These are phyloP conservation scores for Eutrigla gurnardus DNA, from an alignment of 2,797 vertebrate genomes.

Conservation along the genomic window DNA sequence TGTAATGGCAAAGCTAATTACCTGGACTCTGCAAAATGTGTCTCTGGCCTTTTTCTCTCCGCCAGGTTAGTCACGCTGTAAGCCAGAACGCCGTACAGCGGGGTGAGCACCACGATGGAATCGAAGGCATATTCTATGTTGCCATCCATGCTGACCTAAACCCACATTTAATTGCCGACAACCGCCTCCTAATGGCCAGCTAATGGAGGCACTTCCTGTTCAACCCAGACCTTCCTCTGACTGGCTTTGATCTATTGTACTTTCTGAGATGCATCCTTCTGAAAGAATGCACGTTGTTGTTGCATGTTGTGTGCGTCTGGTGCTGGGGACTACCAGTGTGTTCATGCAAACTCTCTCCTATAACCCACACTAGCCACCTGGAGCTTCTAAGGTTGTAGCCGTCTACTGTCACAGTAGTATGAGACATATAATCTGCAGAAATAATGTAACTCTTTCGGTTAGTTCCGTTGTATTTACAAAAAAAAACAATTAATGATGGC, in stretches of 20 bases:
- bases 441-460: no score
- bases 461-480: no score
- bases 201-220: conserved; percentile 50
- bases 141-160: neutral
- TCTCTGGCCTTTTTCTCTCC: neutral
- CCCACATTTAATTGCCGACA: conserved; percentile 14
- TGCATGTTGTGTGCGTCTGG: neutral
- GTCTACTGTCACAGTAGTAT: no score
- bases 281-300: neutral
- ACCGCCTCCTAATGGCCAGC: conserved; percentile 15
- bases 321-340: neutral
- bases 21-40: neutral
- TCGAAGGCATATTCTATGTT: neutral
- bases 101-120: neutral
- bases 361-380: neutral
- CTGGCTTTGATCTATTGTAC: conserved; percentile 13
- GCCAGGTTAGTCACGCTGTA: neutral
- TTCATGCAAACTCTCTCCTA: neutral
- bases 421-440: no score
- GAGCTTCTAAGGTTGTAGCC: no score
- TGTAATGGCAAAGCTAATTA: conserved; percentile 22
- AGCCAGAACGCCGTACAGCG: neutral
- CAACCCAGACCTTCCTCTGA: neutral
- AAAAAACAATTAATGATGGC: no score
- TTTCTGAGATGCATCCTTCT: neutral